A percentile compares a stretch with the other conserved stretches of the same genome.
phyloP scores from a whole-genome alignment of 2,113 vertebrate species.

The Copsychus sechellarum region DNA sequence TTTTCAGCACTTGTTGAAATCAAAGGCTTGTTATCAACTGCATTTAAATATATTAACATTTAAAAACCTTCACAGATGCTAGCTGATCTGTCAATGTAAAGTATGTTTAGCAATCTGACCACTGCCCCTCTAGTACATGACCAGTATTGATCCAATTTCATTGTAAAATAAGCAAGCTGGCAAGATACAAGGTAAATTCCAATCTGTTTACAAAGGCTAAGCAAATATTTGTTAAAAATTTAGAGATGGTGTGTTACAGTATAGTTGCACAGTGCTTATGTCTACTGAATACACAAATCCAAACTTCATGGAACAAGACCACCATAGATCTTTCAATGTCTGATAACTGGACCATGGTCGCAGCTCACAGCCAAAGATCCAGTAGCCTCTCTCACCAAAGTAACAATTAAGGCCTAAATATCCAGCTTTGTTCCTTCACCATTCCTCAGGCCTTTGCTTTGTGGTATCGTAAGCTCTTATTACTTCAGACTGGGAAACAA shows the following conservation, averaged over 20 bases:
- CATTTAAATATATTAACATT: constrained; percentile 39
- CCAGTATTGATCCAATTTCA: constrained; percentile 26
- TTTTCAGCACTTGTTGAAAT: constrained; percentile 69
- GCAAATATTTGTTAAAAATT: constrained; percentile 72
- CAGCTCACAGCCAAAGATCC: constrained; percentile 41
- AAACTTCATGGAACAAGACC: constrained; percentile 53
- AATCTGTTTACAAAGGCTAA: constrained; percentile 72
- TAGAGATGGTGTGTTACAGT: constrained; percentile 76
- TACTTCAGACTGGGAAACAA: constrained; percentile 97
- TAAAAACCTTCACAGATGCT: constrained; percentile 36
- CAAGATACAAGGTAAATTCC: constrained; percentile 70
- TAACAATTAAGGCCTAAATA: background rate
- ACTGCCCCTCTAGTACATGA: background rate
- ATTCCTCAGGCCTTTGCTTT: constrained; percentile 91
- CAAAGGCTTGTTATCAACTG: constrained; percentile 55
- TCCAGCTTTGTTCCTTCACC: constrained; percentile 75
- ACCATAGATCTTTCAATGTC: constrained; percentile 53
- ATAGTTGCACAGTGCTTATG: constrained; percentile 82
- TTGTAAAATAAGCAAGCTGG: constrained; percentile 65
- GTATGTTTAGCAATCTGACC: background rate
- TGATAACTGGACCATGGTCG: constrained; percentile 7
- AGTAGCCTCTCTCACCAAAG: constrained; percentile 6
- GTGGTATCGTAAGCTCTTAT: constrained; percentile 97
- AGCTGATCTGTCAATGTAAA: constrained; percentile 15
- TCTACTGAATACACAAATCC: constrained; percentile 75